Evolutionary conservation across 2,797 vertebrate genomes (phyloP), one percentile per base, ranked within the genome.

Genomic region (Gambusia yucatana): DNA sequence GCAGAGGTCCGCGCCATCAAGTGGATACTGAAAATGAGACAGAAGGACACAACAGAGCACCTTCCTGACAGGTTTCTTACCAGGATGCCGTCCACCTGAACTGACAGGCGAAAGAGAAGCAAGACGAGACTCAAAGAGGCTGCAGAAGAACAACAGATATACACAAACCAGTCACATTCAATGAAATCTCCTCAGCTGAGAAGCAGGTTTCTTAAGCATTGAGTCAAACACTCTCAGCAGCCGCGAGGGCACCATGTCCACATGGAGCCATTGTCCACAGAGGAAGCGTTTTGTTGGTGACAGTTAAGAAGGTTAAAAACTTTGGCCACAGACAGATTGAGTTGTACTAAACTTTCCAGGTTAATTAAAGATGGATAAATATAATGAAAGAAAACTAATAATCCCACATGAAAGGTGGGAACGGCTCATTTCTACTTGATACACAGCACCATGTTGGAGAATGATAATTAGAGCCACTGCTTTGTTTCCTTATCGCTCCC

Each of bases 341-440:
- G 33, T 17, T 61, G 61, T 20, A 9, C 33, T 36, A 39, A 36
- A 65, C 61, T 65, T 28, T 39, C 16, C 61, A 17, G 61, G 33
- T 65, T 65, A 65, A 65, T 65, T 65, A 39, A 65, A 65, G 33
- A 65, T 65, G 17, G 61, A 39, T 65, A 65, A 65, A 63, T 33
- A 63, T 17, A 63, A 65, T 8, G 17, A 39, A 36, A 65, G 61
- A 33, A 65, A 65, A 17, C 17, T 61, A 65, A 39, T 65, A 65
- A 39, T 65, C 16, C 17, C 17, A 39, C 61, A 65, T 65, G 30
- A 65, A 65, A 65, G 61, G 61, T 65, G 36, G 61, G 33, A 65
- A 39, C 17, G 17, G 61, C 33, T 65, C 30, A 39, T 39, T 65
- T 65, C 61, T 61, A 30, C 33, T 61, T 30, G 59, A 61, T 61